phyloP scores from a whole-genome alignment of 2,113 vertebrate species.

The Caracal caracal region DNA sequence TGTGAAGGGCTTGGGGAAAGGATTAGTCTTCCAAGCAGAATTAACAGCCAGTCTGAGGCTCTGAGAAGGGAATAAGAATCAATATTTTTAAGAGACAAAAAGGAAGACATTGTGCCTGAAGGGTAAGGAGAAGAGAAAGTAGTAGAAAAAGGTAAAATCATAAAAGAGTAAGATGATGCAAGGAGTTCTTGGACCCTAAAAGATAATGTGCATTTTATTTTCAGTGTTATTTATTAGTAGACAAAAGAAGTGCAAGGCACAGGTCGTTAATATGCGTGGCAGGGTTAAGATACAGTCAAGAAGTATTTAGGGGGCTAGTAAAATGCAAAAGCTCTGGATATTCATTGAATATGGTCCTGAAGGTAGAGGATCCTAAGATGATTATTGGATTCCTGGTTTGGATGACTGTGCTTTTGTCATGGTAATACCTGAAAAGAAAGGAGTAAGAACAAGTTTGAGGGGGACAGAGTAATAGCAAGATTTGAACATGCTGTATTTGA shows the following conservation, averaged over 20 bases:
- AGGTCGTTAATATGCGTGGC: not conserved
- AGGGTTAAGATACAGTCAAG: not conserved
- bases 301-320: not conserved
- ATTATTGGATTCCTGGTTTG: not conserved
- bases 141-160: not conserved
- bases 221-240: not conserved
- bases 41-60: not conserved
- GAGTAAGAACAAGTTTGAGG: not conserved
- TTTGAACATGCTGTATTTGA: not conserved
- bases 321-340: not conserved
- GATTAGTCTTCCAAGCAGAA: not conserved
- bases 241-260: not conserved
- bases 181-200: not conserved
- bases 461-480: not conserved
- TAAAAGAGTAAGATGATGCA: not conserved
- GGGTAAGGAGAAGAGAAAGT: not conserved
- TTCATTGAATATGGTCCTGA: not conserved
- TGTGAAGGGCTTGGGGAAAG: not conserved
- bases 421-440: not conserved
- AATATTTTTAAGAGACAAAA: not conserved
- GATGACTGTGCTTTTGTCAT: not conserved
- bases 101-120: not conserved
- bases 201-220: not conserved
- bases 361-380: not conserved
- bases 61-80: not conserved